phyloP scores from a whole-genome alignment of 2,888 invertebrate genomes.

The Orchestes rusci region DNA sequence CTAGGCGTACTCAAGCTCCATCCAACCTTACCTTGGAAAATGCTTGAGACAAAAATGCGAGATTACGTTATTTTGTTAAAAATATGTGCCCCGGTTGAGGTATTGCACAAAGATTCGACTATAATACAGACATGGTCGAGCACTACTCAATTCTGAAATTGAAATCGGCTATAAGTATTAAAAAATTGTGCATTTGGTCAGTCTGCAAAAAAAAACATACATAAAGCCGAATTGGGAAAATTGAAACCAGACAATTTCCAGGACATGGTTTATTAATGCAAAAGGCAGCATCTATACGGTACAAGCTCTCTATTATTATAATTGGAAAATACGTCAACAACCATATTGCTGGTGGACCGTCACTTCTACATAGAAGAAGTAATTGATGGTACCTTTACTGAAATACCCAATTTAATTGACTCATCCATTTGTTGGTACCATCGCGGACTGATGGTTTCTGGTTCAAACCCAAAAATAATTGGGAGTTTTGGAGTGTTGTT shows the following conservation, averaged over 20 bases:
- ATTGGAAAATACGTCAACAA: no score
- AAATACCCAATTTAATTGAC: slow-evolving; percentile 20
- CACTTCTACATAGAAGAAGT: slow-evolving; percentile 43
- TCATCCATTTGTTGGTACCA: slow-evolving; percentile 36
- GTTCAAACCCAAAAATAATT: slow-evolving; percentile 35
- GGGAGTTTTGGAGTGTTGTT: no score
- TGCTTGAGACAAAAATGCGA: no score
- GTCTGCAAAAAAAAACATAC: slow-evolving; percentile 37
- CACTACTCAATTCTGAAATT: no score
- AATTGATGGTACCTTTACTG: slow-evolving; percentile 28
- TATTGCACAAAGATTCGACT: no score
- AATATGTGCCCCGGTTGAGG: no score
- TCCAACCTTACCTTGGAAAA: no score
- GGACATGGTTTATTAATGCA: slow-evolving; percentile 35
- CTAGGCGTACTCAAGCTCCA: no score
- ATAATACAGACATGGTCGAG: no score
- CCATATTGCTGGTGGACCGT: slow-evolving; percentile 41
- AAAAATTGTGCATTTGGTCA: no score
- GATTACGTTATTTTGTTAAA: no score
- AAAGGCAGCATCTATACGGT: slow-evolving; percentile 37
- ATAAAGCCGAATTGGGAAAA: slow-evolving; percentile 28
- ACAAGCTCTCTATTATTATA: slow-evolving; percentile 14
- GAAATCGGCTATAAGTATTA: no score
- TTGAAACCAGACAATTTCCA: slow-evolving; percentile 29
- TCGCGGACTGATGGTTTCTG: slow-evolving; percentile 37